Conservation (phyloP, 2,113 vertebrate species). For the Taxidea taxus region DNA sequence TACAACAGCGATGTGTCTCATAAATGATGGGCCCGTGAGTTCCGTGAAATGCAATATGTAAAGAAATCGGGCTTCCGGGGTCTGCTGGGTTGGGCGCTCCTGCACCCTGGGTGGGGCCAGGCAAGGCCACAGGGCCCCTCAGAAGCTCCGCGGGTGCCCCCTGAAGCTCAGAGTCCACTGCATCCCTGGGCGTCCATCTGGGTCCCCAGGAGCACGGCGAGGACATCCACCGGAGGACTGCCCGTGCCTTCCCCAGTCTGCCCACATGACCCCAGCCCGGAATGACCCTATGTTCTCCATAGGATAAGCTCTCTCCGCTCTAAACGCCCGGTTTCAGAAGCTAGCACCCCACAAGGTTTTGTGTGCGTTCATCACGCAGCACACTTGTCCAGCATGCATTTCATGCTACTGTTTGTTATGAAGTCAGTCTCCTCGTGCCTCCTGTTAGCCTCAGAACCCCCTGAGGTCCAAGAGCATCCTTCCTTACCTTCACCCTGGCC, state of each 20-base stretch:
- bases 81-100: background rate
- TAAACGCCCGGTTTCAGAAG: background rate
- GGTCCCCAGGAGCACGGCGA: background rate
- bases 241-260: background rate
- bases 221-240: background rate
- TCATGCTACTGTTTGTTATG: background rate
- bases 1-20: background rate
- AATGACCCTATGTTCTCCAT: background rate
- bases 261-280: background rate
- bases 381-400: background rate
- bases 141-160: rapidly evolving
- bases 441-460: background rate
- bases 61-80: background rate
- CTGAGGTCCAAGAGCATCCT: background rate
- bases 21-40: rapidly evolving
- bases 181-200: background rate
- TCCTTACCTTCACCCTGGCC: background rate
- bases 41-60: background rate
- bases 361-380: rapidly evolving
- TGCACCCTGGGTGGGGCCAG: rapidly evolving
- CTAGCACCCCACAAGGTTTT: background rate
- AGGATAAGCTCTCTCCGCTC: background rate
- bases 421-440: background rate
- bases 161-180: too few species aligned
- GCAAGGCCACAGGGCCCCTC: background rate